Base-by-base conservation (phyloP, 2,888 invertebrate genomes). In the Tiphia femorata region DNA sequence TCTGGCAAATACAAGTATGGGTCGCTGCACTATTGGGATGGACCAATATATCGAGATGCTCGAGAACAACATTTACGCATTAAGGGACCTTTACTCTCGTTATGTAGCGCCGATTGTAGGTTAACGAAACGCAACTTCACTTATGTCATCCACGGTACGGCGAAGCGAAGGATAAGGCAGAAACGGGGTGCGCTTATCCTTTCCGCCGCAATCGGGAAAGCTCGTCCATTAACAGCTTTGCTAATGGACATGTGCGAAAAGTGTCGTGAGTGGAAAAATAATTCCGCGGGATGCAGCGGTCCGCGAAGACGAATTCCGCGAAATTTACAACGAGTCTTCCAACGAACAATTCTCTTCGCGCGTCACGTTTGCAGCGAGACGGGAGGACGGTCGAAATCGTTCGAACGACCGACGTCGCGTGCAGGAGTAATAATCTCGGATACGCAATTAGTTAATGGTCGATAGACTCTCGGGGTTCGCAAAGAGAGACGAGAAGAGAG, bases 1-100 rank as follows among this genome's bases (percentile, higher is more conserved):
- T 57, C 71, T 70, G 73, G 75, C 75, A 76, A 78, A 75, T 68
- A 67, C 67, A 64, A 51, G 29, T 62, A 46, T 38, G 52, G 55
- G 19, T 25, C 19, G 49, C 49, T 29, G 10, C 6, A 12, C 29
- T 12, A 2, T n/a, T n/a, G n/a, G n/a, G n/a, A n/a, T n/a, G n/a
- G n/a, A n/a, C n/a, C n/a, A n/a, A n/a, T n/a, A n/a, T n/a, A n/a
- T n/a, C n/a, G n/a, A n/a, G n/a, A n/a, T n/a, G n/a, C n/a, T n/a
- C n/a, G n/a, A n/a, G n/a, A n/a, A n/a, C n/a, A n/a, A n/a, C n/a
- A n/a, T n/a, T n/a, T n/a, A n/a, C n/a, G n/a, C n/a, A n/a, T n/a
- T n/a, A n/a, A n/a, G n/a, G n/a, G n/a, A n/a, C n/a, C n/a, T n/a
- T n/a, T n/a, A n/a, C n/a, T n/a, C n/a, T n/a, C n/a, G n/a, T n/a